phyloP scores from a whole-genome alignment of 2,113 vertebrate genomes.

The Orthonyx spaldingii region DNA sequence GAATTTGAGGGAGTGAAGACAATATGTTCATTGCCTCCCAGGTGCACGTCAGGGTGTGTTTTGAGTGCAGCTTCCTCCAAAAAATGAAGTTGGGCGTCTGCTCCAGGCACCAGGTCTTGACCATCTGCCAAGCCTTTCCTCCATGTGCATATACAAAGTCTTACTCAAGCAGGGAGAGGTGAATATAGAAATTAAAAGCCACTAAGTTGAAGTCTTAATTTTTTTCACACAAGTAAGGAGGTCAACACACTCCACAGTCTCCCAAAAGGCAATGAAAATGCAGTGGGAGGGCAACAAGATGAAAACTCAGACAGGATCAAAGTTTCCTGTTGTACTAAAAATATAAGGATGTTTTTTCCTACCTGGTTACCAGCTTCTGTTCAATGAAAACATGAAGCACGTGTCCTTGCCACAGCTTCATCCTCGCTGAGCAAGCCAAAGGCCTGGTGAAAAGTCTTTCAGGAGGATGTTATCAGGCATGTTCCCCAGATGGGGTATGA shows the following conservation, averaged over 20 bases:
- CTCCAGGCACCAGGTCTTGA: accelerated
- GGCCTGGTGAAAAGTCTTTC: neutral
- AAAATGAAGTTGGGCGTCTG: neutral
- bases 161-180: neutral
- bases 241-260: neutral
- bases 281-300: neutral
- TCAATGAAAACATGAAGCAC: neutral
- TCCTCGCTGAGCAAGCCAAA: neutral
- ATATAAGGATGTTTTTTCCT: neutral
- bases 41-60: neutral
- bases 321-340: neutral
- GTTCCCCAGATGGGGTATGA: accelerated
- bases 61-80: neutral
- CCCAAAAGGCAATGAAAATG: neutral
- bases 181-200: neutral
- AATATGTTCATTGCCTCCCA: neutral
- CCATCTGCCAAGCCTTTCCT: neutral
- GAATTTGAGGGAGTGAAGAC: neutral
- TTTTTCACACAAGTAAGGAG: neutral
- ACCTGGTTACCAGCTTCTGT: neutral
- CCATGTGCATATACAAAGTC: accelerated
- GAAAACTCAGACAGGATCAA: neutral
- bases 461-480: neutral
- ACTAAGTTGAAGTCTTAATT: neutral
- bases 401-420: neutral